A percentile compares a stretch with the other conserved stretches of the same genome.
phyloP scores from a whole-genome alignment of 2,888 invertebrate species.

The Minunthozetes semirufus region DNA sequence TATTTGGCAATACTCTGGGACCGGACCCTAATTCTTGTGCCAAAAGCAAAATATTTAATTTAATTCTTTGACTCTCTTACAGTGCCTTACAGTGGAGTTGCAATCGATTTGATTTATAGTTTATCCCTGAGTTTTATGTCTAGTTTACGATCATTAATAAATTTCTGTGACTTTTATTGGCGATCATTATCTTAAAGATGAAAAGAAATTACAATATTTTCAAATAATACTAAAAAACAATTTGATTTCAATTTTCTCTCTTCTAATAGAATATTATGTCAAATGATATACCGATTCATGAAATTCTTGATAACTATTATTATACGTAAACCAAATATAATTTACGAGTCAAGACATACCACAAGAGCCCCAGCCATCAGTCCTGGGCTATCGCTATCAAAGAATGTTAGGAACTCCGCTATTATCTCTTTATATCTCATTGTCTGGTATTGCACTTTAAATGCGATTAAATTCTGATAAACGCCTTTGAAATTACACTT shows the following conservation, averaged over 20 bases:
- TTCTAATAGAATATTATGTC: too few species aligned
- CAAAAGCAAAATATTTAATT: not conserved
- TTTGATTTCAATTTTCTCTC: not conserved
- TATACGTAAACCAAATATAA: too few species aligned
- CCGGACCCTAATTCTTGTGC: not conserved
- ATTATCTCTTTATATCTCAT: not conserved
- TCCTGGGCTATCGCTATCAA: not conserved
- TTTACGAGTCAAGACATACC: too few species aligned
- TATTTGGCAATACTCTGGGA: not conserved
- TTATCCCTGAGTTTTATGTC: not conserved
- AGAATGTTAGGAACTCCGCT: not conserved
- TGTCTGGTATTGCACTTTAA: not conserved
- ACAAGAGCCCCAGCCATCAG: too few species aligned
- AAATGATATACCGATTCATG: too few species aligned
- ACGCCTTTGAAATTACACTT: constrained; percentile 7
- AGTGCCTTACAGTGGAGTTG: not conserved
- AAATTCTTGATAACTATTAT: too few species aligned
- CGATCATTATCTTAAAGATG: not conserved
- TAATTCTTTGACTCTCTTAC: not conserved
- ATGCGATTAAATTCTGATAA: not conserved
- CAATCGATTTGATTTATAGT: not conserved
- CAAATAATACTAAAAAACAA: not conserved
- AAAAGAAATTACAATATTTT: not conserved
- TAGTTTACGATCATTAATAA: constrained; percentile 4
- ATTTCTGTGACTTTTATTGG: constrained; percentile 16